Base-by-base conservation (phyloP, 2,113 vertebrate genomes). In the Hippocampus guttulatus region DNA sequence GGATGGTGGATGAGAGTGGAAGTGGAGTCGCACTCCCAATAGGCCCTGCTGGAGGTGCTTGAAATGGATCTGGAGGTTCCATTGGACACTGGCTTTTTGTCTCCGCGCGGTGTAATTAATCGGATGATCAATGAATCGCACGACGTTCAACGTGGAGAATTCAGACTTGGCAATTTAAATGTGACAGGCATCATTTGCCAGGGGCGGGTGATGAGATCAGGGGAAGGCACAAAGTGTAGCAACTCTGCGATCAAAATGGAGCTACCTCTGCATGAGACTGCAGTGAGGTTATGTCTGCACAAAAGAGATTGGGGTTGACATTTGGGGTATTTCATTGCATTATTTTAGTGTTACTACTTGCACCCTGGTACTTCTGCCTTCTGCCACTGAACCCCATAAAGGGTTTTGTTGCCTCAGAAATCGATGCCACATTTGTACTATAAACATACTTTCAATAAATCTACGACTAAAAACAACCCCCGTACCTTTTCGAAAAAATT, bases 1-100 rank as follows among this genome's bases (percentile, higher is more conserved):
- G 64, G 40, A 65, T 71, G 58, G 61, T 71, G 74, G 74, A 83
- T 82, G 80, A 88, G 81, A 71, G 67, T 68, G 71, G 49, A 75
- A 68, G 73, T 84, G 73, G 68, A 81, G 79, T 75, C 77, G 51
- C 75, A 75, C 73, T 65, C 71, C 75, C 76, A 77, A 80, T 67
- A 75, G 74, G 68, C 70, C 70, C 21, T 51, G 61, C 67, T 55
- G 23, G 40, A 73, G 67, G 74, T 75, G 77, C 71, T 67, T 67
- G 55, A 67, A 68, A 57, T 67, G 79, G 71, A 80, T 76, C 69
- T 12, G 15, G 43, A 70, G 47, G 71, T 61, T 75, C 55, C 61
- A 30, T 79, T 79, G 69, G 75, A 81, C 79, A 70, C 68, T 5
- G 2, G 61, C 47, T 69, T 80, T 80, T 73, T 79, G 69, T 72